Evolutionary conservation across 2,888 invertebrate species (phyloP), one percentile per base, ranked within the genome.

Genomic region (Thera britannica): DNA sequence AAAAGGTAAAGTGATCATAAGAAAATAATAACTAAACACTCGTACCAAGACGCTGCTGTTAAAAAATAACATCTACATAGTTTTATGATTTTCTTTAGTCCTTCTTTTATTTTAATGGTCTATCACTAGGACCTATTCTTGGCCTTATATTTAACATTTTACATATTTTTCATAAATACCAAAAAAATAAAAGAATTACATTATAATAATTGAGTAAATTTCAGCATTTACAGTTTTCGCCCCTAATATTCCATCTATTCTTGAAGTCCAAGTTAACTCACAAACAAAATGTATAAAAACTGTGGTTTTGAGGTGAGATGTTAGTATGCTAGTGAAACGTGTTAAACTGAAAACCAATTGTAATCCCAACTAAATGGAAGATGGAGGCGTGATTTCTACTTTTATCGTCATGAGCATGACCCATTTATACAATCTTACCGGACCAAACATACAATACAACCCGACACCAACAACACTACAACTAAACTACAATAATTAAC

Each of bases 1-100:
- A 79, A 78, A 79, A 72, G 64, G 61, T 60, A 79, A 78, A 78
- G 75, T 82, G 78, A 81, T 79, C 83, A 80, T 79, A 82, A 84
- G 73, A 80, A 79, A 84, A 88, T 89, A 90, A 86, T 85, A 87
- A 79, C 85, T 89, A 90, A 88, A 81, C 93, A 92, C 92, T 93
- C 92, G 92, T 93, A 93, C 93, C 88, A 92, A 90, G 92, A 93
- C 93, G 93, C 93, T 93, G 93, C 93, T 93, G 93, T 93, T 93
- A 92, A 88, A 86, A 5, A 46, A 46, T 46, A 9, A 7, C 8
- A 77, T 82, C 81, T 82, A 84, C 81, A 81, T 77, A 82, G 82
- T 81, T 76, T 77, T 76, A 73, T 75, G 62, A 77, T 76, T 84
- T 81, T 80, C 77, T 75, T 85, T 85, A 76, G 81, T 80, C 81